Base-by-base conservation (phyloP, 2,113 vertebrate species). In the Burhinus bistriatus region DNA sequence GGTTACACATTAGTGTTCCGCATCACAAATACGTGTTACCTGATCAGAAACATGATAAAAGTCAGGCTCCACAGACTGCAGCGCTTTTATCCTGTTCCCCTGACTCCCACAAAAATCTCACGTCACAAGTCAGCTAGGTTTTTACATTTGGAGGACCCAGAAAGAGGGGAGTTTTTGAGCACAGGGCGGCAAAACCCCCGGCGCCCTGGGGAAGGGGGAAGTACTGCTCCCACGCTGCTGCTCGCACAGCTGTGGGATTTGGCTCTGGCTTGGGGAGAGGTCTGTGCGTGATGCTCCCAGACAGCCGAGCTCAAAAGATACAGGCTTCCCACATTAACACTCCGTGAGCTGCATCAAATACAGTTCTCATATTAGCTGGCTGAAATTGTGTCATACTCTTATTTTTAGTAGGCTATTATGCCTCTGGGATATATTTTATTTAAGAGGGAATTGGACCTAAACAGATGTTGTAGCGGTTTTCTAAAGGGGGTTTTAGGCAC, bases 1-100 rank as follows among this genome's bases (percentile, higher is more conserved):
- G n/a, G 44, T 38, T 30, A 25, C 9, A 11, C 0, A 0, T 52
- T 38, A 26, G 20, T 1, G 4, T 17, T 29, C 10, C 0, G 1
- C 52, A 40, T 38, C 36, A 29, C 54, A 62, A 49, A 25, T 1
- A 32, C 0, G 0, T 1, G 1, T 54, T 66, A 83, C 61, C 83
- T 30, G 44, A 45, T 51, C 6, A 2, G 83, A 77, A 45, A 61
- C 68, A 18, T 0, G 14, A 1, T 10, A 9, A 9, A 21, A 64
- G 40, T 19, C 9, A 1, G 66, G 47, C 77, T 94, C 40, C 5
- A 1, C 34, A 38, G 23, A 11, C n/a, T 0, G 23, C 36, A 30
- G 16, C 1, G 0, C 45, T 69, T 36, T 27, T 15, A 3, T 29
- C 71, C 69, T 10, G 27, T 34, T 44, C 61, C 61, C 59, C 66